phyloP scores from a whole-genome alignment of 2,797 vertebrate genomes.

The Hippocampus kuda region DNA sequence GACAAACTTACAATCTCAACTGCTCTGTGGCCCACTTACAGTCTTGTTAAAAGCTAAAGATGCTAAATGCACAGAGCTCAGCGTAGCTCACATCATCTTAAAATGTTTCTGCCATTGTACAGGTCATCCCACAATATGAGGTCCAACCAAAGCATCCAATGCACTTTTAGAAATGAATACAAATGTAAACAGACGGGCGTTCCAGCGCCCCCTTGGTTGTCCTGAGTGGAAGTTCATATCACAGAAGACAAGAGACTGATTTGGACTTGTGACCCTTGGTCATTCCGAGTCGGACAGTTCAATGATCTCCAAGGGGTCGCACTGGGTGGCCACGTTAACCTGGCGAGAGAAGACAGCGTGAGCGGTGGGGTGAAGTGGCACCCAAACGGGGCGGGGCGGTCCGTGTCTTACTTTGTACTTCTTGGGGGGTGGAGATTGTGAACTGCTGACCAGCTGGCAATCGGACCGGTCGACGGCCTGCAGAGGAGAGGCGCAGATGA shows the following conservation, averaged over 20 bases:
- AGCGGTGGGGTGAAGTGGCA: neutral
- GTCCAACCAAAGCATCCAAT: neutral
- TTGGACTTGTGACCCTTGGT: constrained; percentile 16
- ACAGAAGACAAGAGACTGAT: neutral
- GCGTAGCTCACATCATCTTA: neutral
- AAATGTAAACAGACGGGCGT: constrained; percentile 42
- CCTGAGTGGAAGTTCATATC: neutral
- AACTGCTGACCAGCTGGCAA: constrained; percentile 67
- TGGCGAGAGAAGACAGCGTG: constrained; percentile 36
- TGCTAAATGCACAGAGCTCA: neutral
- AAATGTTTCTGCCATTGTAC: neutral
- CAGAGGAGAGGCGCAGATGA: constrained; percentile 42
- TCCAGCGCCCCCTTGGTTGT: neutral
- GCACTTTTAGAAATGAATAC: constrained; percentile 15
- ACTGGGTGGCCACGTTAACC: constrained; percentile 82
- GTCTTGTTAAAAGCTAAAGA: neutral
- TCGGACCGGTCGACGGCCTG: constrained; percentile 58
- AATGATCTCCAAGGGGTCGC: constrained; percentile 83
- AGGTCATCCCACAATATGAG: neutral
- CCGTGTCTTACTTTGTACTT: constrained; percentile 60
- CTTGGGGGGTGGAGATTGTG: constrained; percentile 65
- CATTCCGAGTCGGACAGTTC: constrained; percentile 84
- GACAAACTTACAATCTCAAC: neutral
- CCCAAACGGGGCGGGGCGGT: neutral
- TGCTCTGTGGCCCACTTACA: neutral